Base-by-base conservation (phyloP, 2,797 vertebrate genomes). In the Sciurus carolinensis region DNA sequence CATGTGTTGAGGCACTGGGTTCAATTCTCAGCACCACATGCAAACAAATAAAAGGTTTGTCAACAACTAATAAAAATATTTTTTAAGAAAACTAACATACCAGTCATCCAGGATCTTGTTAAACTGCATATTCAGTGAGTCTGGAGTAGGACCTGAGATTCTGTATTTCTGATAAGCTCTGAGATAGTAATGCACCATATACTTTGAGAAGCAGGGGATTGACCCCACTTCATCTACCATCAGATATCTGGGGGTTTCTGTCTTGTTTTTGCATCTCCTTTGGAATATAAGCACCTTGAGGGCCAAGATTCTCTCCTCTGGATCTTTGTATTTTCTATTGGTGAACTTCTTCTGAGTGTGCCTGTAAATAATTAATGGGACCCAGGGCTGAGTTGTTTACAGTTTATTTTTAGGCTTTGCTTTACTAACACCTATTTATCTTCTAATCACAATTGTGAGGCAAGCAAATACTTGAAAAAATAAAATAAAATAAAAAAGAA, bases 361-460 rank as follows among this genome's bases (percentile, higher is more conserved):
- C 77, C 72, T 22, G 2, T 95, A 83, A 82, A 89, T 71, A 62
- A 90, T 44, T 50, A 57, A 87, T 59, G 44, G 71, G 15, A 57
- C 62, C 69, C 42, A 64, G 52, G 28, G 42, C 67, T 89, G 52
- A 92, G 52, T 50, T 92, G 76, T 93, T 96, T 64, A 42, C 42
- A 77, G 5, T 66, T 3, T 52, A 87, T 67, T 62, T 90, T 77
- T 50, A 26, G 75, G 44, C 71, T 94, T 88, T 93, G 88, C 80
- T 83, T 90, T 80, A 90, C 91, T 95, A 82, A 89, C 44, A 80
- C 22, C 71, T 64, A 87, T 89, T 96, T 95, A 71, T 80, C 93
- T 93, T 96, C 30, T 50, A 59, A 88, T 96, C 89, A 94, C 83
- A 95, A 90, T 13, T 54, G n/a, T 89, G 87, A 96, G 59, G 90